Evolutionary conservation across 2,113 vertebrate species (phyloP).

Genomic region (Amphiprion percula): DNA sequence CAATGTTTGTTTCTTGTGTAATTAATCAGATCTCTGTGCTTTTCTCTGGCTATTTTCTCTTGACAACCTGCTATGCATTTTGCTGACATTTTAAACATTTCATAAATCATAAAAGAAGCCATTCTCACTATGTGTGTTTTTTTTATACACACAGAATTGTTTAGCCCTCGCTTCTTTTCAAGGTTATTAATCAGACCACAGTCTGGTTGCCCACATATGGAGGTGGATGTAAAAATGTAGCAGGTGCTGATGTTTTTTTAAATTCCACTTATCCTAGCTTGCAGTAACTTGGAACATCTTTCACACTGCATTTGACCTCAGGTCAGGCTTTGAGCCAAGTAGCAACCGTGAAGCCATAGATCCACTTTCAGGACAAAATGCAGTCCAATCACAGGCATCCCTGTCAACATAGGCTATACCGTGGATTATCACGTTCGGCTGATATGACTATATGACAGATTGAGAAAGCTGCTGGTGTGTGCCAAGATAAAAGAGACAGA

Average conservation of each 20-base stretch:
- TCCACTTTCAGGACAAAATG: neutral
- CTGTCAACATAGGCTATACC: slow-evolving; percentile 5
- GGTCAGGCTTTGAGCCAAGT: slow-evolving; percentile 20
- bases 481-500: neutral
- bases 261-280: neutral
- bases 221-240: neutral
- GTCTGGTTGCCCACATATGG: slow-evolving; percentile 5
- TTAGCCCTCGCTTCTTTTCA: neutral
- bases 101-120: neutral
- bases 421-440: neutral
- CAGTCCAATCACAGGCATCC: neutral
- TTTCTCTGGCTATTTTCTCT: neutral
- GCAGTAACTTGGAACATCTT: neutral
- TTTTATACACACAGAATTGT: neutral
- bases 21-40: neutral
- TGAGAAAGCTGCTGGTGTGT: neutral
- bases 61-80: neutral
- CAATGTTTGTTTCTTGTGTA: neutral
- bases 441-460: slow-evolving; percentile 1
- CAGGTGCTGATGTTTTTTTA: neutral
- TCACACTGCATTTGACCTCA: slow-evolving; percentile 27
- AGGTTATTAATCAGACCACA: slow-evolving; percentile 15
- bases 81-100: neutral
- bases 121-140: neutral
- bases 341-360: slow-evolving; percentile 1